phyloP scores from a whole-genome alignment of 2,113 vertebrate species.

The Vulpes vulpes region DNA sequence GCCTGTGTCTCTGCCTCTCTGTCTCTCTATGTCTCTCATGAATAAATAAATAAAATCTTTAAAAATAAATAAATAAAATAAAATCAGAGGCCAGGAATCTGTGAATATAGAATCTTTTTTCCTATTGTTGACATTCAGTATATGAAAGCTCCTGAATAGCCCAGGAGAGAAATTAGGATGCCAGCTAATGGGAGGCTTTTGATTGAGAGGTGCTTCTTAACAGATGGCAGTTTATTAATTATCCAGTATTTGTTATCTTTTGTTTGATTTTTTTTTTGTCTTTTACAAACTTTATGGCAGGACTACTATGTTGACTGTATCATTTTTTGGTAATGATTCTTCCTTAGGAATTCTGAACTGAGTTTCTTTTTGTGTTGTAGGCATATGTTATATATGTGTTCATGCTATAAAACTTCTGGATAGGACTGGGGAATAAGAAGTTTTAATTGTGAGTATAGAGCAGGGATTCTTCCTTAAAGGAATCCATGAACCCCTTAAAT shows the following conservation, averaged over 20 bases:
- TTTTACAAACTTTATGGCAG: slow-evolving; percentile 30
- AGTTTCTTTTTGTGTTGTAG: slow-evolving; percentile 38
- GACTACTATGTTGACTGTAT: not conserved
- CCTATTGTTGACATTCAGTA: not conserved
- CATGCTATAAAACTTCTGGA: slow-evolving; percentile 12
- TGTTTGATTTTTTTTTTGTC: not conserved
- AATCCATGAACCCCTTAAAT: slow-evolving; percentile 26
- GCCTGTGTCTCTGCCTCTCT: too few relatives aligned
- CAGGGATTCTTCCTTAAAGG: slow-evolving; percentile 1
- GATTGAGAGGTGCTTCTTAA: slow-evolving; percentile 49
- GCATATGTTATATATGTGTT: slow-evolving; percentile 4
- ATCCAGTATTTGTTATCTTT: slow-evolving; percentile 8
- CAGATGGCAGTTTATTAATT: slow-evolving; percentile 47
- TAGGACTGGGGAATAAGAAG: slow-evolving; percentile 18
- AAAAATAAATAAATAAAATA: not conserved
- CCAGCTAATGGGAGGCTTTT: slow-evolving; percentile 2
- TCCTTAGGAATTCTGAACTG: slow-evolving; percentile 34
- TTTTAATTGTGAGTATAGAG: slow-evolving; percentile 41
- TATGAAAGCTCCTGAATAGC: slow-evolving; percentile 27
- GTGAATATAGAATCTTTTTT: slow-evolving; percentile 32
- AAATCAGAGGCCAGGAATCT: slow-evolving; percentile 30
- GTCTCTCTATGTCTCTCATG: too few relatives aligned
- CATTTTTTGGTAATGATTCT: slow-evolving; percentile 15
- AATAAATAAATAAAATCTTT: too few relatives aligned
- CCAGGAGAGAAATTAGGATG: not conserved